A percentile compares a stretch with the other conserved stretches of the same genome.
Conservation (phyloP, 2,113 vertebrate species). For the Phalacrocorax aristotelis region DNA sequence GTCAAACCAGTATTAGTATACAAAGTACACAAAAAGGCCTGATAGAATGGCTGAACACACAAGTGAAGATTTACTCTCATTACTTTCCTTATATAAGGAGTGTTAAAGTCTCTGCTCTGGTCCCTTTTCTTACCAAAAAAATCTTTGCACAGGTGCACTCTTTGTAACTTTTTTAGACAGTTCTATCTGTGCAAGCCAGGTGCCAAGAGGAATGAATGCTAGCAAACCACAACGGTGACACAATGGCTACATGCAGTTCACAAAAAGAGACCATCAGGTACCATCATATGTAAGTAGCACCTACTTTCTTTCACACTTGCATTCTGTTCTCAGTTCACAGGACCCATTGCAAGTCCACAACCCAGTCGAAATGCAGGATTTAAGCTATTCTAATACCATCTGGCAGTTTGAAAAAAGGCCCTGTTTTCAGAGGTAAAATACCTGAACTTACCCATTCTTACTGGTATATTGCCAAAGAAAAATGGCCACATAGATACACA, state of each 20-base stretch:
- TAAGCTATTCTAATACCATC: not conserved
- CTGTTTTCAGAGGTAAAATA: not conserved
- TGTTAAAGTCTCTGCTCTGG: not conserved
- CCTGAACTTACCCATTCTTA: not conserved
- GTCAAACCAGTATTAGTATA: not conserved
- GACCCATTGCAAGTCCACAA: not conserved
- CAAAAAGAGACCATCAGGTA: not conserved
- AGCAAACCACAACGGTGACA: not conserved
- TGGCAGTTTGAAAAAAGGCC: not conserved
- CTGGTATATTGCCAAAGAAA: not conserved
- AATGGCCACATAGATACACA: not conserved
- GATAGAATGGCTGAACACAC: not conserved
- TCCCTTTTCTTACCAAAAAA: not conserved
- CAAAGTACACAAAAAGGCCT: not conserved
- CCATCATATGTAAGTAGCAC: accelerated
- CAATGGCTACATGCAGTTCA: accelerated
- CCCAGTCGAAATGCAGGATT: not conserved
- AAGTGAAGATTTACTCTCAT: not conserved
- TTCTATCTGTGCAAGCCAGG: not conserved
- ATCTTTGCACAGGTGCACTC: not conserved
- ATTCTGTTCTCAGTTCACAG: not conserved
- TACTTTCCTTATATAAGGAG: not conserved
- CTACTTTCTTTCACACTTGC: not conserved
- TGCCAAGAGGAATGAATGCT: accelerated
- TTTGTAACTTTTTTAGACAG: not conserved